These are phyloP conservation scores for Gallinago media DNA, from an alignment of 2,113 vertebrate species.

Conservation along the genomic window DNA sequence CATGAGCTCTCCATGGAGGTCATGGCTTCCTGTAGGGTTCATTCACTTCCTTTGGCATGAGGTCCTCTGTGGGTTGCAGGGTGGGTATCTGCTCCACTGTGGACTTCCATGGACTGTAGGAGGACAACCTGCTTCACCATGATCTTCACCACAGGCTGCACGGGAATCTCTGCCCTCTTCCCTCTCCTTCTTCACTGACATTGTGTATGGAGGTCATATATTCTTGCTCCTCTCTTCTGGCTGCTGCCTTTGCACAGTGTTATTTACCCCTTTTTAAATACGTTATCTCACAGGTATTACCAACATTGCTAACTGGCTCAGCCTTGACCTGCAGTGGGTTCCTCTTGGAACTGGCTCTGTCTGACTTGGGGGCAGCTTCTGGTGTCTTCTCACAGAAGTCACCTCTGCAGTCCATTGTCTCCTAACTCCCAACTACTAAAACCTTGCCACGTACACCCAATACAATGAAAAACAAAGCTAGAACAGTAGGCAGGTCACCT, in stretches of 20 bases:
- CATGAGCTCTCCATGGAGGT: rapidly evolving
- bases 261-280: not conserved
- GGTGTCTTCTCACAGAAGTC: not conserved
- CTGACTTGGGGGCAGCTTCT: not conserved
- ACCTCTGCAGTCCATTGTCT: not conserved
- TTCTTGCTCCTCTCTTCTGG: not conserved
- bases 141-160: not conserved
- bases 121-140: not conserved
- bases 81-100: not conserved
- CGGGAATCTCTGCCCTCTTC: not conserved
- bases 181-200: not conserved
- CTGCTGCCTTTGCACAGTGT: not conserved
- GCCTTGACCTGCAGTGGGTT: not conserved
- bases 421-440: not conserved
- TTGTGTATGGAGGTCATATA: not conserved
- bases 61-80: not conserved
- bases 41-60: not conserved
- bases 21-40: not conserved
- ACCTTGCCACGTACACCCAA: not conserved
- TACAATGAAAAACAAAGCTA: not conserved
- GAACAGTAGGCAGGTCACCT: not conserved
- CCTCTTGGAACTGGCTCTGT: not conserved
- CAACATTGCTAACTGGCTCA: rapidly evolving
- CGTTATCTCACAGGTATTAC: not conserved
- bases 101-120: not conserved